Evolutionary conservation across 2,797 vertebrate genomes (phyloP), one percentile per base, ranked within the genome.

Genomic region (Sebastes minor): DNA sequence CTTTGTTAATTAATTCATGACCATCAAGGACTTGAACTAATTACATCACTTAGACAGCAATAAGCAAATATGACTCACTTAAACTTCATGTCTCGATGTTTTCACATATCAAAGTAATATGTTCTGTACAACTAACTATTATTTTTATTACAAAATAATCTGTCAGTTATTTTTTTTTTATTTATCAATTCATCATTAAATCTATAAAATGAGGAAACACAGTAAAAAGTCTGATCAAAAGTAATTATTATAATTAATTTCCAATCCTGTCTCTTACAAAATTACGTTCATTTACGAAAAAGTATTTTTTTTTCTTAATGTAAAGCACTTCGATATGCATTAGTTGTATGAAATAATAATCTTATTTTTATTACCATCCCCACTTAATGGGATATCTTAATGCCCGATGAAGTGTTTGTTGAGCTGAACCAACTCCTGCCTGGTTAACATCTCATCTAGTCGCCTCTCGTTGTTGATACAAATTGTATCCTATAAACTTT

Each of bases 401-500:
- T 53, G 16, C 70, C 67, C 33, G 68, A 83, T 59, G 42, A 84
- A 79, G 5, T 62, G 78, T 88, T 82, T 67, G 76, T 63, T 13
- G 76, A 74, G 28, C 80, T 82, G 38, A 83, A 78, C 30, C 18
- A 56, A 74, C 74, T 83, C 35, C 46, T 59, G 52, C 74, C 71
- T 74, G 33, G 35, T 81, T 71, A 56, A 28, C 32, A 56, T 64
- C 42, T 59, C 23, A 77, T 78, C 74, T 42, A 52, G 69, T 85
- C 94, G 92, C 95, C 95, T 96, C 94, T 96, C 91, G 93, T 95
- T 93, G 97, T 98, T 98, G 98, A 99, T 99, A 97, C 97, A 99
- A 99, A 99, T 99, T 99, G 98, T 99, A 99, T 99, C 97, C 71
- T 90, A 78, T 97, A 96, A 96, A 97, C 95, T 92, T 84, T 81